Percentiles rank a stretch among this genome's conserved stretches.
These are phyloP conservation scores for Eupithecia dodoneata DNA, from an alignment of 2,888 invertebrate species.

Conservation along the genomic window DNA sequence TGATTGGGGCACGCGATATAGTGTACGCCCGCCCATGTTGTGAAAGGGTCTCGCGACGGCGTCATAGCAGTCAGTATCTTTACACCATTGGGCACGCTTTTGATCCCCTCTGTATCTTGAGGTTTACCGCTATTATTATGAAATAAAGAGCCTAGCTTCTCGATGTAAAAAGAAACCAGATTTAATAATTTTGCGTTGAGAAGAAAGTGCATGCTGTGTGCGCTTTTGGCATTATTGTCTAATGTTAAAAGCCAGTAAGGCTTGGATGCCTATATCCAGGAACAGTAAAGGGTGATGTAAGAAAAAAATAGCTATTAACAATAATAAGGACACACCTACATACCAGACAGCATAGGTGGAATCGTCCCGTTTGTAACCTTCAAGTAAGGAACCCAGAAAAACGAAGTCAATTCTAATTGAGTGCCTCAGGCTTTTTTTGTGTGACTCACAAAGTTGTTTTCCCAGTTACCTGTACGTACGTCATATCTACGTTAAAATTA, in stretches of 20 bases:
- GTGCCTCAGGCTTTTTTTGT: not conserved
- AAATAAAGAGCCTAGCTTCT: too few relatives aligned
- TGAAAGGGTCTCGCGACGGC: too few relatives aligned
- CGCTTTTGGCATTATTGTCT: not conserved
- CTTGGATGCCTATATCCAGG: not conserved
- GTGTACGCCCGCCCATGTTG: too few relatives aligned
- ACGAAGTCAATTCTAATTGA: not conserved
- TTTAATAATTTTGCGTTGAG: not conserved
- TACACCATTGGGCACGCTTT: too few relatives aligned
- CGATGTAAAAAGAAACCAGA: not conserved
- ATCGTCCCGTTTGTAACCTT: not conserved
- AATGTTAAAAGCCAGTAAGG: not conserved
- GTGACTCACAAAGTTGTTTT: not conserved
- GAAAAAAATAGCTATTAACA: not conserved
- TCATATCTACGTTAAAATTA: not conserved
- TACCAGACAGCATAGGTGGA: not conserved
- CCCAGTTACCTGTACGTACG: not conserved
- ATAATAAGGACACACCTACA: not conserved
- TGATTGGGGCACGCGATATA: too few relatives aligned
- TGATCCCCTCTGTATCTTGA: too few relatives aligned
- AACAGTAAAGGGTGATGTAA: not conserved
- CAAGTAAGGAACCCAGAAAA: not conserved
- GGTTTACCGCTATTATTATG: too few relatives aligned
- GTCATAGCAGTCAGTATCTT: too few relatives aligned
- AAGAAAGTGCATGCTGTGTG: not conserved